Evolutionary conservation across 2,113 vertebrate genomes (phyloP).

Genomic region (Microcebus griseorufus): DNA sequence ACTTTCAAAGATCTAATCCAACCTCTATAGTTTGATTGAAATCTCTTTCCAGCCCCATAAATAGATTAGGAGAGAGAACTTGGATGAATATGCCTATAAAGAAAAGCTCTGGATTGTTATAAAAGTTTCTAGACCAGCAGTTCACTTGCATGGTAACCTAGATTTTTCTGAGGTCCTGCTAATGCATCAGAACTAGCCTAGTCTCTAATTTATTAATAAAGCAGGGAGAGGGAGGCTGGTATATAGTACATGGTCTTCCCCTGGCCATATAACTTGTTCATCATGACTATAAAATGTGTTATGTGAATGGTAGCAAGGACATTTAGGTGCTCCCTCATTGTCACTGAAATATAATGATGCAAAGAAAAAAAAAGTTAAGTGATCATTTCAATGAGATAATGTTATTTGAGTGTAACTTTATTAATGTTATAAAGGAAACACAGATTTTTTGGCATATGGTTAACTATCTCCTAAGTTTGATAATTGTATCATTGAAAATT

Average conservation of each 20-base stretch:
- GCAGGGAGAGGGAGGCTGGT: not conserved
- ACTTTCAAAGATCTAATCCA: not conserved
- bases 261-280: not conserved
- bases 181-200: not conserved
- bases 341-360: not conserved
- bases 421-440: constrained; percentile 49
- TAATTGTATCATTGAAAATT: constrained; percentile 56
- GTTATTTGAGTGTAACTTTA: constrained; percentile 16
- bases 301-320: not conserved
- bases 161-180: not conserved
- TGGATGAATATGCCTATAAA: not conserved
- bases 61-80: not conserved
- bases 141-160: not conserved
- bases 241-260: not conserved
- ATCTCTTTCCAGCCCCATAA: not conserved
- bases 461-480: constrained; percentile 48
- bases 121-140: not conserved
- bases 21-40: not conserved
- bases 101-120: not conserved
- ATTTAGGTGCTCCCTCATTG: not conserved
- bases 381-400: constrained; percentile 23
- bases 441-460: constrained; percentile 56
- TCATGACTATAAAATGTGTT: not conserved
- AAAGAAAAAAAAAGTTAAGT: not conserved
- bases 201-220: not conserved